Percentiles rank a stretch among this genome's conserved stretches.
These are phyloP conservation scores for Chaetogeoica ovagalla DNA, from an alignment of 2,888 invertebrate species.

Conservation along the genomic window DNA sequence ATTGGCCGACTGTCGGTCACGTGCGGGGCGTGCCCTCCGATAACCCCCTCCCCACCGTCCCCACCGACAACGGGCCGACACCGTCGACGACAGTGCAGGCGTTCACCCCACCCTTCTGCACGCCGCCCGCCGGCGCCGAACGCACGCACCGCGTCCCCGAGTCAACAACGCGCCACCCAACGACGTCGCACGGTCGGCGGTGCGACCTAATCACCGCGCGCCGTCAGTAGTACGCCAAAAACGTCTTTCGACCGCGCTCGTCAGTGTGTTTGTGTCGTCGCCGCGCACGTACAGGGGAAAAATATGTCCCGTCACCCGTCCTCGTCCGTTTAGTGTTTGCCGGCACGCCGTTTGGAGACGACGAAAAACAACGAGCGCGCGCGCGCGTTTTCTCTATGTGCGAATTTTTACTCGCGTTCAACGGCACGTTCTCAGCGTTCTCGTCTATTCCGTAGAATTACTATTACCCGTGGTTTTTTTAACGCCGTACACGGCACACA, in stretches of 20 bases:
- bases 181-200: background rate
- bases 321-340: slow-evolving; percentile 23
- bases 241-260: background rate
- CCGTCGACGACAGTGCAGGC: no score
- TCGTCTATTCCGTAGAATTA: no score
- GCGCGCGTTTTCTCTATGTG: background rate
- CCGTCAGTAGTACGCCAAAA: slow-evolving; percentile 31
- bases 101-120: no score
- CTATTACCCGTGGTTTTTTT: background rate
- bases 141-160: no score
- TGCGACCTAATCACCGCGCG: background rate
- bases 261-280: background rate
- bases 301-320: slow-evolving; percentile 40
- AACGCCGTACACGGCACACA: background rate
- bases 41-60: background rate
- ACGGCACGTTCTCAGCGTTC: background rate
- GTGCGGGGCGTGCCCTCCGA: slow-evolving; percentile 44
- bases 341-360: slow-evolving; percentile 10
- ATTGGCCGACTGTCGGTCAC: slow-evolving; percentile 44
- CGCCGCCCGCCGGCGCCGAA: no score
- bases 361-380: background rate
- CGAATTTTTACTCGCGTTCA: background rate
- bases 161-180: background rate
- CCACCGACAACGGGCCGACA: background rate
- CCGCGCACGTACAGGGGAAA: background rate